These are phyloP conservation scores for Lontra canadensis DNA, from an alignment of 2,113 vertebrate genomes.

Conservation along the genomic window DNA sequence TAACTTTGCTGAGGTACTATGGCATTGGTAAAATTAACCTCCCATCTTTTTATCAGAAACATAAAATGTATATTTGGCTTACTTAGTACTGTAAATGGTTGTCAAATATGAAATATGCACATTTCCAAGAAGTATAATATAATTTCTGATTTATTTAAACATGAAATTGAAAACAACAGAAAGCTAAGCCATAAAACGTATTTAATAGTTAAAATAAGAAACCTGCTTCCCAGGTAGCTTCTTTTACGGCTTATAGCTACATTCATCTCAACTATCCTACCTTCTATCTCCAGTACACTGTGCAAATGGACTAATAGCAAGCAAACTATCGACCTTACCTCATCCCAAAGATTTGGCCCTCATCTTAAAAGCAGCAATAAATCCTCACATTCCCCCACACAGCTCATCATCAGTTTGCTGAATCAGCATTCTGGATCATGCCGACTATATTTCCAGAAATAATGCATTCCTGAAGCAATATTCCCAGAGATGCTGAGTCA, in stretches of 20 bases:
- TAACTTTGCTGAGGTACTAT: not conserved
- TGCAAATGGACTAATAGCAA: conserved; percentile 54
- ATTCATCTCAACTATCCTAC: conserved; percentile 45
- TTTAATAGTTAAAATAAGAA: conserved; percentile 31
- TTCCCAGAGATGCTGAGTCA: conserved; percentile 55
- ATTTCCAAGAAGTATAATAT: conserved; percentile 37
- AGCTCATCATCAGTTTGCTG: conserved; percentile 63
- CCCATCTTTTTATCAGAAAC: conserved; percentile 7
- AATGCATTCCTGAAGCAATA: conserved; percentile 50
- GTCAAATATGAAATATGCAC: conserved; percentile 19
- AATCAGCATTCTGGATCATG: conserved; percentile 60
- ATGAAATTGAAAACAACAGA: conserved; percentile 37
- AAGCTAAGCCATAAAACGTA: conserved; percentile 5
- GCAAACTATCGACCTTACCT: conserved; percentile 58
- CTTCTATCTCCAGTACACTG: not conserved
- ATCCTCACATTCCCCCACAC: conserved; percentile 47
- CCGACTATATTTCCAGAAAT: conserved; percentile 68
- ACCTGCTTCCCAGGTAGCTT: not conserved
- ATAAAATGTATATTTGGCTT: not conserved
- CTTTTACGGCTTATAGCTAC: not conserved
- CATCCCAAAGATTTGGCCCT: conserved; percentile 59
- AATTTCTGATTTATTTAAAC: conserved; percentile 46
- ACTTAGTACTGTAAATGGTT: not conserved
- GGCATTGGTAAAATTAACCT: conserved; percentile 42
- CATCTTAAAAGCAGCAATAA: conserved; percentile 76